Base-by-base conservation (phyloP, 2,797 vertebrate genomes). In the Thunnus albacares region DNA sequence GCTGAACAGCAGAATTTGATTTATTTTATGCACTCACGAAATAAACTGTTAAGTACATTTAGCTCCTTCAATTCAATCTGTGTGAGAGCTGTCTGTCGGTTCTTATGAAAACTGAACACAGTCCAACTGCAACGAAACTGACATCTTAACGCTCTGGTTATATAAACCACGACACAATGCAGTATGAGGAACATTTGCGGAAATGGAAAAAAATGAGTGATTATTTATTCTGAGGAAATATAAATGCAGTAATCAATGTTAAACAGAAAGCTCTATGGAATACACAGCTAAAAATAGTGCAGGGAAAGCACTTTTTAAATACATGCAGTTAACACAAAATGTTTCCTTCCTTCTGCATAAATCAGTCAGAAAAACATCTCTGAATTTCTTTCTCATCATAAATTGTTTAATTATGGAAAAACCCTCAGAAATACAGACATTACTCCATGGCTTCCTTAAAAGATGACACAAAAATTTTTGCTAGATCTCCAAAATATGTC, bases 1-100 rank as follows among this genome's bases (percentile, higher is more conserved):
- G 74, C 86, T 38, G 78, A 84, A 70, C 79, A 68, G 61, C 78
- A 75, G 69, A 84, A 93, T 90, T 89, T 71, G 84, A 93, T 95
- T 92, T 88, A 86, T 90, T 76, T 57, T 53, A 90, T 92, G 85
- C 88, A 88, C 91, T 93, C 81, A 71, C 75, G 80, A 85, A 91
- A 93, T 85, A 84, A 90, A 94, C 90, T 83, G 84, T 89, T 88
- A 90, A 90, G 93, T 77, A 89, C 92, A 84, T 91, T 94, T 90
- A 81, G 75, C 81, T 83, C 52, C 85, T 86, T 90, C 86, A 86
- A 90, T 93, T 92, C 86, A 94, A 94, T 95, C 94, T 93, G 81
- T 22, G 73, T 83, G 87, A 94, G 85, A 94, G 94, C 90, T 80
- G 86, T 85, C 89, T 91, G 66, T 75, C 65, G 9, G 61, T 72